Evolutionary conservation across 2,797 vertebrate genomes (phyloP).

Genomic region (Scolopax rusticola): DNA sequence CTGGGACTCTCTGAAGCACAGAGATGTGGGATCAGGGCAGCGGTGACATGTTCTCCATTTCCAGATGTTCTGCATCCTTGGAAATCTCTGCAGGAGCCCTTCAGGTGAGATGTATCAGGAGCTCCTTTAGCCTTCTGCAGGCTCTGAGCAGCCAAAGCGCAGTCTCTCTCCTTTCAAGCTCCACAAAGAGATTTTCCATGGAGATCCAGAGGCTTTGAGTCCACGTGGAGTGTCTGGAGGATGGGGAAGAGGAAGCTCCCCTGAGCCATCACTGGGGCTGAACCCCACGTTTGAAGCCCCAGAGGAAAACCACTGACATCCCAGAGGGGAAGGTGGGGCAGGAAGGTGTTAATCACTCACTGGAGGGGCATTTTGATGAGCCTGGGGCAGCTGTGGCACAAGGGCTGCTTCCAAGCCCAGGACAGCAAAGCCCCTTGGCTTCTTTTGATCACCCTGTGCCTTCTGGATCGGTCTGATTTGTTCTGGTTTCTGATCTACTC

Average conservation of each 20-base stretch:
- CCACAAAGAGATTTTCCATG: not conserved
- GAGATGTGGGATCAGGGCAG: not conserved
- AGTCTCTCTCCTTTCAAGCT: not conserved
- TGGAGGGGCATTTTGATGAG: not conserved
- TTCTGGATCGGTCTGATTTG: not conserved
- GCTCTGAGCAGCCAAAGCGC: not conserved
- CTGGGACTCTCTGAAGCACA: not conserved
- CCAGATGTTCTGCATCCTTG: not conserved
- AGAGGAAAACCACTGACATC: not conserved
- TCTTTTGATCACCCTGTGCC: not conserved
- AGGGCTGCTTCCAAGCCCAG: not conserved
- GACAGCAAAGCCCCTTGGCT: not conserved
- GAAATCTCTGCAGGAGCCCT: not conserved
- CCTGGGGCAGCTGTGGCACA: not conserved
- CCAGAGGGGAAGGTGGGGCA: not conserved
- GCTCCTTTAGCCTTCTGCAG: not conserved
- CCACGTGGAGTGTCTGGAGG: rapidly evolving
- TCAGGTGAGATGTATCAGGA: not conserved
- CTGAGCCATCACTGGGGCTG: not conserved
- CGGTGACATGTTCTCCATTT: not conserved
- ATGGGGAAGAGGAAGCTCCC: not conserved
- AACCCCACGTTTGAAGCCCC: not conserved
- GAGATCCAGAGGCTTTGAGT: not conserved
- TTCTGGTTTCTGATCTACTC: not conserved
- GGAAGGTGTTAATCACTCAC: not conserved